These are phyloP conservation scores for Condylostylus longicornis DNA, from an alignment of 1,140 invertebrate species.

Conservation along the genomic window DNA sequence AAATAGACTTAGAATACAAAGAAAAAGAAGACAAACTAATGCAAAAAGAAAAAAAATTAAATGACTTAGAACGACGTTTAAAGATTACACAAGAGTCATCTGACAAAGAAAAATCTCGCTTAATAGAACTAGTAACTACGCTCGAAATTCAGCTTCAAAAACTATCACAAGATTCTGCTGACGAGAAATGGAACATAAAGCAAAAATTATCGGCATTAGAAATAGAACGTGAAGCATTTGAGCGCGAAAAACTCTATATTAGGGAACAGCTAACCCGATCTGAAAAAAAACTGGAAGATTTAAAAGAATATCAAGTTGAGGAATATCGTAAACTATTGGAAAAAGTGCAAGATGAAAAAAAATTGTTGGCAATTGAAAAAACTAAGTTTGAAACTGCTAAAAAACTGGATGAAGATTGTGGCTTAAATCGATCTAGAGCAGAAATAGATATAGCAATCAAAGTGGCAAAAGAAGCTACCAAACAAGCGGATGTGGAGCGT, in stretches of 20 bases:
- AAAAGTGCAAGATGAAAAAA: constrained; percentile 34
- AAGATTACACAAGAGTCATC: constrained; percentile 31
- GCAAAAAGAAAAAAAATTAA: constrained; percentile 30
- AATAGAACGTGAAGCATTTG: constrained; percentile 27
- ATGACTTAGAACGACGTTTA: constrained; percentile 25
- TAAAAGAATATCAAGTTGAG: constrained; percentile 31
- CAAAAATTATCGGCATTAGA: constrained; percentile 28
- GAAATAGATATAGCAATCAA: constrained; percentile 36
- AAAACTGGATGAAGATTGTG: constrained; percentile 22
- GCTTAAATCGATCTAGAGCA: constrained; percentile 25
- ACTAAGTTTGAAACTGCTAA: constrained; percentile 31
- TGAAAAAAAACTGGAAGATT: constrained; percentile 26
- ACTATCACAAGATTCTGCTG: constrained; percentile 27
- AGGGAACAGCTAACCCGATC: constrained; percentile 25
- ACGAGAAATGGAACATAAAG: constrained; percentile 32
- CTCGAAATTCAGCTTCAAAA: constrained; percentile 33
- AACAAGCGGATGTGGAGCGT: constrained; percentile 33
- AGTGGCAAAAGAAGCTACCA: constrained; percentile 33
- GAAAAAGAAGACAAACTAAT: constrained; percentile 28
- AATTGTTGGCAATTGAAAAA: constrained; percentile 28
- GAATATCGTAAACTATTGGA: constrained; percentile 30
- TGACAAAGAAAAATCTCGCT: constrained; percentile 33
- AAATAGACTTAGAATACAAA: constrained; percentile 20
- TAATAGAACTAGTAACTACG: constrained; percentile 33
- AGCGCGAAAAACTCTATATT: constrained; percentile 31